These are phyloP conservation scores for Dryobates pubescens DNA, from an alignment of 2,797 vertebrate species.

Conservation along the genomic window DNA sequence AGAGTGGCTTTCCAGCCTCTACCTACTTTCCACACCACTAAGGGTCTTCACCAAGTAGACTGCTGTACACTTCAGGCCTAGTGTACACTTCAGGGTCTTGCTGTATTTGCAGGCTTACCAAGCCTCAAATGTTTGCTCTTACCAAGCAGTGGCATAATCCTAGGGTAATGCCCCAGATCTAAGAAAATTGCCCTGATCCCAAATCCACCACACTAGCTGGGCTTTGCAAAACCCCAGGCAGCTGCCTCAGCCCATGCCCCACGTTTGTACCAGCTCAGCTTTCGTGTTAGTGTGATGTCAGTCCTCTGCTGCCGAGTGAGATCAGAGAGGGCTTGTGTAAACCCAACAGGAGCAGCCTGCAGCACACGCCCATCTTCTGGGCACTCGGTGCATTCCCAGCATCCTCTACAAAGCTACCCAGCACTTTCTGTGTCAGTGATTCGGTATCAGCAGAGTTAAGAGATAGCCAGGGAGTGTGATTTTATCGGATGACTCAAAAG, in stretches of 20 bases:
- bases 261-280: background rate
- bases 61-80: background rate
- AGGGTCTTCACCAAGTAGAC: background rate
- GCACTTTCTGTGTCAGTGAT: background rate
- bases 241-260: background rate
- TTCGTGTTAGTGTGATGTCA: background rate
- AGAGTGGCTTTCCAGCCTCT: background rate
- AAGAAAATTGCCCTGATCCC: background rate
- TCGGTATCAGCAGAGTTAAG: background rate
- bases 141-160: background rate
- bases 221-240: background rate
- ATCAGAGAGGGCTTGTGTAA: background rate
- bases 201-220: background rate
- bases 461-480: background rate
- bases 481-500: slow-evolving; percentile 39
- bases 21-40: background rate
- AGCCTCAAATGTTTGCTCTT: background rate
- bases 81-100: background rate
- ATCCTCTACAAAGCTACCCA: background rate
- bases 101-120: background rate
- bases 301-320: accelerated
- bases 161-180: background rate
- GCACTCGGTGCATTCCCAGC: background rate
- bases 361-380: background rate
- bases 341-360: background rate